Base-by-base conservation (phyloP, 1,140 invertebrate species). In the Mycetomoellerius zeteki region DNA sequence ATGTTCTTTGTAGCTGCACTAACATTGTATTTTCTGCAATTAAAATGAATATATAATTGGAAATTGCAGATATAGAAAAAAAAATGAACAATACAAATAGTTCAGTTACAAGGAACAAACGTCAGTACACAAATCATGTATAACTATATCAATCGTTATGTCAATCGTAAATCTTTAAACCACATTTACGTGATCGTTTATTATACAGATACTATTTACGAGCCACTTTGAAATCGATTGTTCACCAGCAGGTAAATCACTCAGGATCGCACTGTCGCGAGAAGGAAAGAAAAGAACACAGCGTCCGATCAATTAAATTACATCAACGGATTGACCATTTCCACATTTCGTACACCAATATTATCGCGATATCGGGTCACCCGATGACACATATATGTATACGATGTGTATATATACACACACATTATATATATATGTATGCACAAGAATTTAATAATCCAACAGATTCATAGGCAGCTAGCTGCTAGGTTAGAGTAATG, bases 401-500 rank as follows among this genome's bases (percentile, higher is more conserved):
- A 10, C 8, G 10, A 7, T 43, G 37, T 2, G 10, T 43, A 43
- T 43, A 43, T 47, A 14, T 0, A 14, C 8, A 54, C 24, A 30
- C 6, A 37, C 52, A 10, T n/a, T n/a, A n/a, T n/a, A n/a, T 16
- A 14, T 37, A n/a, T 24, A 56, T 16, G 10, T 54, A 6, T 16
- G 16, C 43, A 50, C 58, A 65, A 6, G 7, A 3, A 52, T 33
- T 73, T 52, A 85, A 69, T 58, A 90, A 72, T 86, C 88, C 24
- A 90, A 16, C n/a, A 37, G 21, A 91, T 75, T 43, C 62, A 60
- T 78, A n/a, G 54, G 19, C 60, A 69, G 60, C 56, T 90, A 93
- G 19, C 60, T 65, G 60, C 56, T 90, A 93, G 91, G 91, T 93
- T 93, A 93, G 90, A 91, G 81, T 90, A 80, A 56, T 87, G 71